Conservation (phyloP, 23 tunicate species). For the Phallusia fumigata region DNA sequence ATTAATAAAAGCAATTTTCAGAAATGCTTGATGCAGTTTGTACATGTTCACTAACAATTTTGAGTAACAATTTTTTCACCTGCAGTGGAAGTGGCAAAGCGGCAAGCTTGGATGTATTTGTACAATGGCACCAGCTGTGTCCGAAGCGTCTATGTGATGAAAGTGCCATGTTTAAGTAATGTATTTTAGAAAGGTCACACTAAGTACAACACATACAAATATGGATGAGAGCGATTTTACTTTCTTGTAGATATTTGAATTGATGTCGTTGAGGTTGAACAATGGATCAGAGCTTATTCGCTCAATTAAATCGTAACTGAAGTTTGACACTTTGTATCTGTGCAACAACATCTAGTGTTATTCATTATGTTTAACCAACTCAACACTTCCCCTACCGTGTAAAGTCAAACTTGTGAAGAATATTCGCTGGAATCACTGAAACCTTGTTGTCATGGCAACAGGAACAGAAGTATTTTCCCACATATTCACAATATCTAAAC, state of each 20-base stretch:
- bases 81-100: slow-evolving; percentile 22
- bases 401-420: slow-evolving; percentile 66
- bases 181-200: too few species aligned
- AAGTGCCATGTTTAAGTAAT: too few species aligned
- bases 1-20: too few species aligned
- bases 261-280: slow-evolving; percentile 55
- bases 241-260: slow-evolving; percentile 49
- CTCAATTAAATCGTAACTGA: slow-evolving; percentile 32
- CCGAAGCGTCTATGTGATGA: slow-evolving; percentile 36
- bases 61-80: too few species aligned
- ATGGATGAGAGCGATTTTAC: slow-evolving; percentile 19
- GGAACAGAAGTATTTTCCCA: slow-evolving; percentile 67
- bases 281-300: slow-evolving; percentile 47
- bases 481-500: slow-evolving; percentile 69
- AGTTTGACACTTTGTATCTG: slow-evolving; percentile 74
- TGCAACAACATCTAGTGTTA: neutral
- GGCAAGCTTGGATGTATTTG: slow-evolving; percentile 49
- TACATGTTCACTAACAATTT: neutral
- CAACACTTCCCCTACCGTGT: slow-evolving; percentile 11
- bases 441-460: slow-evolving; percentile 79
- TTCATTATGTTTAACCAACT: neutral
- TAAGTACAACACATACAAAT: slow-evolving; percentile 8
- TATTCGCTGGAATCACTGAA: slow-evolving; percentile 48
- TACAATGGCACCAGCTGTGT: slow-evolving; percentile 20
- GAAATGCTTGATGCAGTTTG: neutral